Evolutionary conservation across 2,888 invertebrate species (phyloP).

Genomic region (Penaeus monodon): DNA sequence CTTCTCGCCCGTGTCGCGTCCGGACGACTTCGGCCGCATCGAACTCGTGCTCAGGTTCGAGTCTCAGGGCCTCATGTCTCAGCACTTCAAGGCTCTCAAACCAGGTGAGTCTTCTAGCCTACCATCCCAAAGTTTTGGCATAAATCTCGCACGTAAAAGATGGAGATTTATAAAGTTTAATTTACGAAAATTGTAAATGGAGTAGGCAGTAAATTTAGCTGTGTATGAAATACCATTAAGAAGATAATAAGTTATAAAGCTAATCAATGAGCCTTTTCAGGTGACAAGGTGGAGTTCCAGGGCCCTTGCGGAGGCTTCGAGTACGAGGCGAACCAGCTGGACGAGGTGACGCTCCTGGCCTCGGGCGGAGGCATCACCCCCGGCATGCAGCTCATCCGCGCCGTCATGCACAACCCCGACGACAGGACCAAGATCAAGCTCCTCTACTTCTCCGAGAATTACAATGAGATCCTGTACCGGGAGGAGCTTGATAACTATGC

Average conservation of each 20-base stretch:
- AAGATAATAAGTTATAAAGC: not conserved
- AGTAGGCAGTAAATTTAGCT: no score
- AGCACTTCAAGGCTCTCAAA: constrained; percentile 51
- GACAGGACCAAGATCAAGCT: constrained; percentile 62
- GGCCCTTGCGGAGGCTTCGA: constrained; percentile 66
- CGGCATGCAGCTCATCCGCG: constrained; percentile 64
- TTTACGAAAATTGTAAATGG: no score
- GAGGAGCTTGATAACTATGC: constrained; percentile 61
- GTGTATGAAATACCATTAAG: not conserved
- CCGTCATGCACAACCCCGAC: constrained; percentile 45
- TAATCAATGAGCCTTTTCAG: constrained; percentile 5
- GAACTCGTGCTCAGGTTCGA: constrained; percentile 61
- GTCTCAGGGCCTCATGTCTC: constrained; percentile 57
- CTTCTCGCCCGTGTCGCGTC: constrained; percentile 61
- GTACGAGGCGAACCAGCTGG: constrained; percentile 56
- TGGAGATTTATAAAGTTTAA: no score
- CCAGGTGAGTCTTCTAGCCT: constrained; percentile 29
- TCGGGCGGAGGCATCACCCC: constrained; percentile 65
- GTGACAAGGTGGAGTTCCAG: constrained; percentile 62
- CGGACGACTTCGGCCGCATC: constrained; percentile 51
- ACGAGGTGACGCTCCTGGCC: constrained; percentile 63
- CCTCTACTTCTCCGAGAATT: constrained; percentile 60
- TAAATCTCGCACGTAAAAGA: no score
- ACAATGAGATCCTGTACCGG: constrained; percentile 62
- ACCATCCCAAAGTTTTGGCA: no score